phyloP scores from a whole-genome alignment of 2,797 vertebrate genomes.

The Salmo trutta region DNA sequence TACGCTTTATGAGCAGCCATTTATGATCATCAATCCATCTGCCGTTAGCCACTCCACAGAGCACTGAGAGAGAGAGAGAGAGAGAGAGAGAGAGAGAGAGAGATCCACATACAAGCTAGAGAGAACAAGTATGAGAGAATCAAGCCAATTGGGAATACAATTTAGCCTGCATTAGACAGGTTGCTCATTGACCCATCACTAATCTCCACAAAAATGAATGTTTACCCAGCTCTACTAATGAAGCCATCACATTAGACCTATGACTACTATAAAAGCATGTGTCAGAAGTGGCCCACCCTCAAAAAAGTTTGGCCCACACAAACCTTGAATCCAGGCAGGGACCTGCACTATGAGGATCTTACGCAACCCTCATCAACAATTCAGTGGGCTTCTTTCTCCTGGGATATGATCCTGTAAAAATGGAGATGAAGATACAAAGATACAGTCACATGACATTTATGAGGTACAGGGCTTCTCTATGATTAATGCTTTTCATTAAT shows the following conservation, averaged over 20 bases:
- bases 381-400: not conserved
- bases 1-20: constrained; percentile 15
- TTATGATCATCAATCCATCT: constrained; percentile 9
- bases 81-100: constrained; percentile 17
- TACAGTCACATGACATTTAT: not conserved
- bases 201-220: not conserved
- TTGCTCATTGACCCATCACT: not conserved
- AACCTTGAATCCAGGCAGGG: not conserved
- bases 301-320: not conserved
- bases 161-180: not conserved
- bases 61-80: constrained; percentile 1
- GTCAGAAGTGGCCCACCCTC: not conserved
- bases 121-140: not conserved
- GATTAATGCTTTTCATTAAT: not conserved
- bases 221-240: not conserved
- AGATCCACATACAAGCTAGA: not conserved
- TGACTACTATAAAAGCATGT: not conserved
- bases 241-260: not conserved
- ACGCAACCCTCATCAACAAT: not conserved
- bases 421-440: not conserved
- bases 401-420: not conserved
- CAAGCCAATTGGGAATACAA: not conserved
- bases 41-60: constrained; percentile 7
- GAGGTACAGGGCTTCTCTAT: not conserved
- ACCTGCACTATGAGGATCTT: not conserved